A percentile compares a stretch with the other conserved stretches of the same genome.
phyloP scores from a whole-genome alignment of 2,888 invertebrate species.

The Hyppa rectilinea region DNA sequence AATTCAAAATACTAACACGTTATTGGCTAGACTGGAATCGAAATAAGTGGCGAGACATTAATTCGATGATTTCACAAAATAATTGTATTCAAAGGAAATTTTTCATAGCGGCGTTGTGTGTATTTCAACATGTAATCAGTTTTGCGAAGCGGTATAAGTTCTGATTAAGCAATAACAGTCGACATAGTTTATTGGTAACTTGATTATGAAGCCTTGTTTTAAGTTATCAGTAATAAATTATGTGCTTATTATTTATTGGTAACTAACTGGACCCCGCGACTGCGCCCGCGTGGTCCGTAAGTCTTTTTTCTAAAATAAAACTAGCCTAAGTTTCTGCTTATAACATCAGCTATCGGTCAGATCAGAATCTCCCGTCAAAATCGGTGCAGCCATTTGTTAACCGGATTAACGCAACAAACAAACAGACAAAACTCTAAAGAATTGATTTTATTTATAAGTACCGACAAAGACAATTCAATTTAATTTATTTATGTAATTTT shows the following conservation, averaged over 20 bases:
- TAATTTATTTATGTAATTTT: no score
- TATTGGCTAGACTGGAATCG: constrained; percentile 35
- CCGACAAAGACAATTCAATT: no score
- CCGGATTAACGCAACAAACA: no score
- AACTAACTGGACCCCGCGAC: no score
- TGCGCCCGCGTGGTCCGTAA: no score
- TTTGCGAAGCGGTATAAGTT: constrained; percentile 25
- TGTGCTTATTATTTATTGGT: constrained; percentile 20
- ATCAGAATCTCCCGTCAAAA: no score
- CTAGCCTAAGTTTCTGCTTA: no score
- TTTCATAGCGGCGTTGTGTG: constrained; percentile 5
- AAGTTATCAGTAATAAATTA: constrained; percentile 14
- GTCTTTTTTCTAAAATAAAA: no score
- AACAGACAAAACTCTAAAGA: no score
- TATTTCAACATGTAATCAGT: constrained; percentile 21
- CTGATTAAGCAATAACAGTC: constrained; percentile 30
- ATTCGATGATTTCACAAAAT: constrained; percentile 39
- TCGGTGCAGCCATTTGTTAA: no score
- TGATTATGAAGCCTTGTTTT: constrained; percentile 30
- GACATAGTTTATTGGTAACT: constrained; percentile 17
- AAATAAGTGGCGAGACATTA: constrained; percentile 49
- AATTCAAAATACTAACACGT: background rate
- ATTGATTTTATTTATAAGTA: no score
- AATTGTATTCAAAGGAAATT: background rate
- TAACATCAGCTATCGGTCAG: no score